Base-by-base conservation (phyloP, 2,797 vertebrate species). In the Eidolon dupreanum region DNA sequence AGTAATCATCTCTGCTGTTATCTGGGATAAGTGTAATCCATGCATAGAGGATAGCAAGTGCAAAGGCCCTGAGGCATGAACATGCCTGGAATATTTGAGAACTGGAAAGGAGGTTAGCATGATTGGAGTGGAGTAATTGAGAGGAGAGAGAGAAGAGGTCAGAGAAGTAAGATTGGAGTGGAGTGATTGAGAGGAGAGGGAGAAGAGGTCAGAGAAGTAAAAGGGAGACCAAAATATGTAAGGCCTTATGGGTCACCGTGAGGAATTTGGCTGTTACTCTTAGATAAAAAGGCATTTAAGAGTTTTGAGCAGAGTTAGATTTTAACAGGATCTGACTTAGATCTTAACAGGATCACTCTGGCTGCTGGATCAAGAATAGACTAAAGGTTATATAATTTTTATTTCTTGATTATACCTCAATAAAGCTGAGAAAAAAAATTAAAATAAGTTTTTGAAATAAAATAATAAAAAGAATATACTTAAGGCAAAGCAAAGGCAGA, bases 1-100 rank as follows among this genome's bases (percentile, higher is more conserved):
- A 89, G 11, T 81, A 61, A 75, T 88, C n/a, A 82, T 94, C 24
- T 78, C 33, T 94, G 20, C 49, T 77, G 8, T 96, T 94, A 65
- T 8, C 31, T 90, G 51, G 59, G 28, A 20, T 90, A 55, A 94
- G 65, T 78, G 36, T 24, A 55, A 2, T 53, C 49, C 28, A 33
- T 81, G 9, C 28, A 28, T 71, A n/a, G 26, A 79, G 73, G 82
- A 84, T 22, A 61, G 49, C 41, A 73, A 49, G 51, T 88, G n/a
- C 43, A 78, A 90, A 90, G 59, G 28, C 31, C 49, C 68, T 89
- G 53, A 85, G 75, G 15, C 3, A 19, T 31, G 79, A 82, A 3
- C 8, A 11, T 93, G 10, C 43, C 57, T 92, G 68, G 41, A 61
- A 77, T 92, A 90, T 83, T 82, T 83, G 70, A 92, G 81, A 86